These are phyloP conservation scores for Netelia melanura DNA, from an alignment of 2,888 invertebrate genomes.

Conservation along the genomic window DNA sequence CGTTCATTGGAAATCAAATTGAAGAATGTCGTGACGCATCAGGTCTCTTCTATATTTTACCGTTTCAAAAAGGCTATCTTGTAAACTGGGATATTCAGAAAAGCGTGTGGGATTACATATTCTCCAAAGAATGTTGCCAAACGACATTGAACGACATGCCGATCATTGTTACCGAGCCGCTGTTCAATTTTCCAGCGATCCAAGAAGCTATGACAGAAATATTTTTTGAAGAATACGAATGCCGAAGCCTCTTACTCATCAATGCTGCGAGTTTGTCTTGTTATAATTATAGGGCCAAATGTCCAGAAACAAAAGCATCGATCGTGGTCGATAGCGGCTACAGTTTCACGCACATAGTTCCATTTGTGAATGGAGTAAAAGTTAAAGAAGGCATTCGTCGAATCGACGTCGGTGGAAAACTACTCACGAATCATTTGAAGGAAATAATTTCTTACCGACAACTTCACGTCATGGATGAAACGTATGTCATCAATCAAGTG, in stretches of 20 bases:
- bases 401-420: slow-evolving; percentile 98
- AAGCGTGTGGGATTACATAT: slow-evolving; percentile 97
- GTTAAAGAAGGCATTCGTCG: slow-evolving; percentile 90
- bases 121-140: slow-evolving; percentile 93
- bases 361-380: slow-evolving; percentile 91
- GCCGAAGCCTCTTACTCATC: slow-evolving; percentile 92
- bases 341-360: slow-evolving; percentile 97
- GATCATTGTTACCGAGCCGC: slow-evolving; percentile 96
- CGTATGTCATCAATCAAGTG: slow-evolving; percentile 98
- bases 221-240: slow-evolving; percentile 98
- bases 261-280: slow-evolving; percentile 93
- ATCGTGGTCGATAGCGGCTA: slow-evolving; percentile 97
- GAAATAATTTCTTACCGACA: slow-evolving; percentile 98
- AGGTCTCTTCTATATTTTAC: slow-evolving; percentile 96
- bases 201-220: slow-evolving; percentile 98
- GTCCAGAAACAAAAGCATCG: slow-evolving; percentile 87
- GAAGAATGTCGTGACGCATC: slow-evolving; percentile 98
- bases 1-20: slow-evolving; percentile 97
- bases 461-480: slow-evolving; percentile 99
- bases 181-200: slow-evolving; percentile 96
- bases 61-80: slow-evolving; percentile 97
- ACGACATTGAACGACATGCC: slow-evolving; percentile 92
- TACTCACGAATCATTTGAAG: slow-evolving; percentile 98
- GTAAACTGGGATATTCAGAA: slow-evolving; percentile 99
- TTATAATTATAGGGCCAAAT: slow-evolving; percentile 88